Conservation (phyloP, 2,888 invertebrate genomes). For the Mechanitis messenoides region DNA sequence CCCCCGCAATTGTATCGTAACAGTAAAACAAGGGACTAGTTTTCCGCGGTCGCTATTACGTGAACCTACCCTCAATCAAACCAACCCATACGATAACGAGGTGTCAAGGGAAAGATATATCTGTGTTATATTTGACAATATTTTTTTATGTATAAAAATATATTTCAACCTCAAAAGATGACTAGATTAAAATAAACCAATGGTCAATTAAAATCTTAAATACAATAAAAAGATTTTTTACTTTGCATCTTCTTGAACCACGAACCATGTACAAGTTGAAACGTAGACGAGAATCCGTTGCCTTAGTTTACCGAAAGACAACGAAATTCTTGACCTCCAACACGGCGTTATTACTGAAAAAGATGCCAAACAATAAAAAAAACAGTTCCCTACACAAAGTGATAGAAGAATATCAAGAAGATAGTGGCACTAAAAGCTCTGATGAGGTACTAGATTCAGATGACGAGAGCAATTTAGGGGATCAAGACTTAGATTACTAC, state of each 20-base stretch:
- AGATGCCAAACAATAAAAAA: constrained; percentile 54
- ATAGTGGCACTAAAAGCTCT: constrained; percentile 28
- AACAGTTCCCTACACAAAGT: constrained; percentile 44
- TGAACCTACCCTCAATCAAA: constrained; percentile 39
- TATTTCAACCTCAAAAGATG: constrained; percentile 6
- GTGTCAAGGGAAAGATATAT: neutral
- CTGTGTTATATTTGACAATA: neutral
- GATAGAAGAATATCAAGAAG: constrained; percentile 41
- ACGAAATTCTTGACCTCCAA: constrained; percentile 62
- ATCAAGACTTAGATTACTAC: constrained; percentile 64
- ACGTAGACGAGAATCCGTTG: constrained; percentile 61
- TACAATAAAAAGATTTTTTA: constrained; percentile 37
- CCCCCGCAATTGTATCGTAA: constrained; percentile 56
- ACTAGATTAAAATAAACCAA: constrained; percentile 35
- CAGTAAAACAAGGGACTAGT: constrained; percentile 57
- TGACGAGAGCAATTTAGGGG: constrained; percentile 52
- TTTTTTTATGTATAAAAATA: neutral
- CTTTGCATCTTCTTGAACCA: constrained; percentile 31
- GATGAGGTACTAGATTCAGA: constrained; percentile 33
- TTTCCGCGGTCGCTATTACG: constrained; percentile 42
- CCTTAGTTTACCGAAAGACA: constrained; percentile 64
- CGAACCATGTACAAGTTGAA: constrained; percentile 48
- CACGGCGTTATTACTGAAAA: constrained; percentile 57
- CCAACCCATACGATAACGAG: constrained; percentile 3
- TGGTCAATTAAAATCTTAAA: constrained; percentile 34